A percentile compares a stretch with the other conserved stretches of the same genome.
These are phyloP conservation scores for Rhodinocichla rosea DNA, from an alignment of 2,113 vertebrate species.

Conservation along the genomic window DNA sequence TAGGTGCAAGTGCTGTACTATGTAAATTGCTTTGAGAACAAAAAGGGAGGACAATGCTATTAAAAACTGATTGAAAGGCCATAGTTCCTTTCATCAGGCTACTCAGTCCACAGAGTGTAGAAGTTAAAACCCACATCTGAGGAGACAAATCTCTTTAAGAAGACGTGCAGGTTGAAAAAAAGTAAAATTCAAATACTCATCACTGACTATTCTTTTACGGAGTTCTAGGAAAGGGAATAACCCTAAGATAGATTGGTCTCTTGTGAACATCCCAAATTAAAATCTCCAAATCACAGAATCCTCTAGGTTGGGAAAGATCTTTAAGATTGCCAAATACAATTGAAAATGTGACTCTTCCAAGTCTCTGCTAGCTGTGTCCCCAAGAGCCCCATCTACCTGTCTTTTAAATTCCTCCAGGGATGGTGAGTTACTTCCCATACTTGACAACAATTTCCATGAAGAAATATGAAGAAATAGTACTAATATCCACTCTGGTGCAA, in stretches of 20 bases:
- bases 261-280: not conserved
- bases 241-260: not conserved
- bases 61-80: not conserved
- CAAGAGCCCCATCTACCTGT: no score
- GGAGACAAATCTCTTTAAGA: not conserved
- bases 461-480: not conserved
- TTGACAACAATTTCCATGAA: not conserved
- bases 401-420: not conserved
- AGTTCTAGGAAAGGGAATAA: not conserved
- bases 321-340: not conserved
- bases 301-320: not conserved
- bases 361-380: not conserved
- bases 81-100: not conserved
- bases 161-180: not conserved
- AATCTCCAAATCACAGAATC: not conserved
- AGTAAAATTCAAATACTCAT: not conserved
- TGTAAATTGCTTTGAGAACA: not conserved
- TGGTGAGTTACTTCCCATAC: not conserved
- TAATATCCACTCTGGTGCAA: not conserved
- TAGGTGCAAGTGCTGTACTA: not conserved
- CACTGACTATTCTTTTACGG: not conserved
- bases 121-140: not conserved
- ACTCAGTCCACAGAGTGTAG: not conserved
- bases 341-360: not conserved
- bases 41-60: not conserved